phyloP scores from a whole-genome alignment of 1,140 invertebrate species.

The Drosophila pectinifera region DNA sequence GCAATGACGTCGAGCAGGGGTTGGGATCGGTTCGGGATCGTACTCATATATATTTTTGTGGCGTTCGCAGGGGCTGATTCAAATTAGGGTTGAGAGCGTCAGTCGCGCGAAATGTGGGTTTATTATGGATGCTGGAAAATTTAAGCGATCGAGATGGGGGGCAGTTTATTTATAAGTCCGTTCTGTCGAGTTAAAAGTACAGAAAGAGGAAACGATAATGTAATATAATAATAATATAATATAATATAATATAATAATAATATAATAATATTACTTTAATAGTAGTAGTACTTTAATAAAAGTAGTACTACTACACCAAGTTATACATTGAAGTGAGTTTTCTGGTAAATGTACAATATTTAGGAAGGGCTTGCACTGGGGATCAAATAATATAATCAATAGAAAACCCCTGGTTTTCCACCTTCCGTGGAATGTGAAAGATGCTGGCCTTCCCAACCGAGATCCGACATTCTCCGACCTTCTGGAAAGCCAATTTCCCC shows the following conservation, averaged over 20 bases:
- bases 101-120: constrained; percentile 22
- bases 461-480: constrained; percentile 18
- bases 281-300: no score
- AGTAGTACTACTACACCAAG: no score
- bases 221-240: not conserved
- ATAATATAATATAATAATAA: no score
- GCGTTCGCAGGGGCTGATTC: constrained; percentile 10
- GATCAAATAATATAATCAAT: not conserved
- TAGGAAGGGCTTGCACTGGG: no score
- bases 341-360: no score
- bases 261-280: no score
- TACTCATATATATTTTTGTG: constrained; percentile 7
- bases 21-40: constrained; percentile 28
- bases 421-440: constrained; percentile 24
- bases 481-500: constrained; percentile 15
- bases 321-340: no score
- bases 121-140: constrained; percentile 17
- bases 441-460: constrained; percentile 2
- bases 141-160: constrained; percentile 2
- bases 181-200: not conserved
- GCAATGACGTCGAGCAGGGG: constrained; percentile 37
- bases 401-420: no score
- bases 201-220: not conserved
- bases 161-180: constrained; percentile 15
- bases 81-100: constrained; percentile 24